Evolutionary conservation across 1,140 invertebrate genomes (phyloP).

Genomic region (Nebria ingens): DNA sequence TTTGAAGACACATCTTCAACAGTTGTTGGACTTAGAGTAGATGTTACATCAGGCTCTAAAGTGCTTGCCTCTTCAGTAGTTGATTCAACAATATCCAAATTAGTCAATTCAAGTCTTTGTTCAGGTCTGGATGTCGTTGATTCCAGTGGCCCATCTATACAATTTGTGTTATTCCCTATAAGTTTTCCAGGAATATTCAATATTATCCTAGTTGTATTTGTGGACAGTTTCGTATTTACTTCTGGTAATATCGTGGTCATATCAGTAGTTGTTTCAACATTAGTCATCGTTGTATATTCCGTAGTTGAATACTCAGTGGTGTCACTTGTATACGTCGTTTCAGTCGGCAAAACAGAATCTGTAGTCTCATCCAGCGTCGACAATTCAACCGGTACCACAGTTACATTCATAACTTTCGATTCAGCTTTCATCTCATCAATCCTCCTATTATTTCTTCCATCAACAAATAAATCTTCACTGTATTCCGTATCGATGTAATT

Average conservation of each 20-base stretch:
- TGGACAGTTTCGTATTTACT: background rate
- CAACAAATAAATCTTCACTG: slow-evolving; percentile 3
- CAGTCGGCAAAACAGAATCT: slow-evolving; percentile 10
- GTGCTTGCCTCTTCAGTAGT: slow-evolving; percentile 13
- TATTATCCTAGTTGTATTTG: background rate
- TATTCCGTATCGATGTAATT: background rate
- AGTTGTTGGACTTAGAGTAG: background rate
- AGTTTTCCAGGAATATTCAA: background rate
- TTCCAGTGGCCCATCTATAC: slow-evolving; percentile 7
- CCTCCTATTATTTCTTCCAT: slow-evolving; percentile 17
- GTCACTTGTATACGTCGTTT: slow-evolving; percentile 11
- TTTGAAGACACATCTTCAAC: slow-evolving; percentile 7
- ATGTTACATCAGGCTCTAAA: background rate
- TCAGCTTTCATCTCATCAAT: slow-evolving; percentile 6
- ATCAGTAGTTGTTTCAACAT: slow-evolving; percentile 2
- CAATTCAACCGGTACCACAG: background rate
- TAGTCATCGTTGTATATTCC: slow-evolving; percentile 6
- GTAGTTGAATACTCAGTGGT: slow-evolving; percentile 12
- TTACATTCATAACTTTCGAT: background rate
- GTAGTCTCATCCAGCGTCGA: slow-evolving; percentile 3
- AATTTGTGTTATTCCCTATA: background rate
- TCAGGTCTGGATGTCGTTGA: slow-evolving; percentile 12
- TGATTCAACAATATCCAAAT: slow-evolving; percentile 13
- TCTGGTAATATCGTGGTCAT: slow-evolving; percentile 7
- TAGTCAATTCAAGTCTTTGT: slow-evolving; percentile 14